Evolutionary conservation across 2,797 vertebrate genomes (phyloP), one percentile per base, ranked within the genome.

Genomic region (Sebastolobus alascanus): DNA sequence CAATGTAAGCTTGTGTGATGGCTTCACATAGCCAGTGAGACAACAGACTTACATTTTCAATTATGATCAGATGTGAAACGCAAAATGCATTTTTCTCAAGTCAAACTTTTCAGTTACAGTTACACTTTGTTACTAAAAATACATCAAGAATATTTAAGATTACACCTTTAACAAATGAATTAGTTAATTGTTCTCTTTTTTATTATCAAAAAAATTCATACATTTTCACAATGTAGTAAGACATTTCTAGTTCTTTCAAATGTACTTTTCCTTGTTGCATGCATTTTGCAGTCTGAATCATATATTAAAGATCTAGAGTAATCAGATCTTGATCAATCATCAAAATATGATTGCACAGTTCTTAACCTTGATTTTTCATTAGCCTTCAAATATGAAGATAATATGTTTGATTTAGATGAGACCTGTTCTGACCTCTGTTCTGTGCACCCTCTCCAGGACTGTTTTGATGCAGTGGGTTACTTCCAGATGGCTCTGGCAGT

Each of bases 401-500:
- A 13, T 20, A 12, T 22, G 43, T 46, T 46, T 46, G 6, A 46
- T 46, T 46, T 46, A 16, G 22, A 13, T 33, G 3, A 69, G 20
- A 31, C 25, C 43, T 73, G 13, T 69, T 46, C 43, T 46, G 43
- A 46, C 16, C 16, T 46, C 14, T 46, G 37, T 73, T 59, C 31
- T 77, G 3, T 75, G 1, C 25, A 10, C 27, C 61, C 35, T 74
- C 50, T 38, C 81, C 92, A 99, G 99, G 98, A 99, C 90, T 96
- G 96, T 33, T 95, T 96, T 8, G 98, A 98, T 82, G 97, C 99
- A 18, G 90, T 96, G 79, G 94, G 95, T 37, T 99, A 99, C 89
- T 97, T 97, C 94, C 95, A 97, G 40, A 91, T 99, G 94, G 98
- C 98, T 70, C 95, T 99, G 16, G 97, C 99, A 0, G 97, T 98